phyloP scores from a whole-genome alignment of 2,888 invertebrate genomes.

The Sphinx pinastri region DNA sequence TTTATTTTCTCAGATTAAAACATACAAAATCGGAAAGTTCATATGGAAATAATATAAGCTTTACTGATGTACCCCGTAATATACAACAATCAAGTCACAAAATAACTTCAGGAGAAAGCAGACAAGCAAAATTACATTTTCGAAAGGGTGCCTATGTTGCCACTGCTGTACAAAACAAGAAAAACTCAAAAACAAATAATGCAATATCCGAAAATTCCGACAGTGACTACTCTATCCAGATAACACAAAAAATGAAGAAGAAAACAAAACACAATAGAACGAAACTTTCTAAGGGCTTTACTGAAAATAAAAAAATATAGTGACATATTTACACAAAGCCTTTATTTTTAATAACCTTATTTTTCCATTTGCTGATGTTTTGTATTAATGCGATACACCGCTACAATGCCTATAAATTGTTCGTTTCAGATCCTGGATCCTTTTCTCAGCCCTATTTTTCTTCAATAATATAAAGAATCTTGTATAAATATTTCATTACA shows the following conservation, averaged over 20 bases:
- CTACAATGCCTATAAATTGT: no score
- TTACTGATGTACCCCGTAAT: constrained; percentile 74
- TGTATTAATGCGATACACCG: no score
- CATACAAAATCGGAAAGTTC: constrained; percentile 69
- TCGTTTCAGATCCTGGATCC: background rate
- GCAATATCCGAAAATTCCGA: constrained; percentile 70
- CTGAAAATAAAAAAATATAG: constrained; percentile 55
- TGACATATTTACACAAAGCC: background rate
- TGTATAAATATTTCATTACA: background rate
- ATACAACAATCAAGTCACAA: constrained; percentile 55
- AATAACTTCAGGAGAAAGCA: constrained; percentile 51
- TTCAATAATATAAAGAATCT: background rate
- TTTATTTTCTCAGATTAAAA: constrained; percentile 67
- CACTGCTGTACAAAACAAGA: constrained; percentile 80
- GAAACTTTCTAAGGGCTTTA: constrained; percentile 58
- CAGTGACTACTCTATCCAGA: constrained; percentile 73
- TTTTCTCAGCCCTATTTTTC: background rate
- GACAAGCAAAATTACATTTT: constrained; percentile 76
- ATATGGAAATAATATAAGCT: constrained; percentile 71
- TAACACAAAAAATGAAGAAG: constrained; percentile 74
- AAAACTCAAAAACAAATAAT: constrained; percentile 54
- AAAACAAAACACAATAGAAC: constrained; percentile 68
- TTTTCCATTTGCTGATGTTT: no score
- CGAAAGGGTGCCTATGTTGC: constrained; percentile 85
- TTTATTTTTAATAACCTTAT: background rate